Evolutionary conservation across 2,888 invertebrate genomes (phyloP).

Genomic region (Parelbella ahira): DNA sequence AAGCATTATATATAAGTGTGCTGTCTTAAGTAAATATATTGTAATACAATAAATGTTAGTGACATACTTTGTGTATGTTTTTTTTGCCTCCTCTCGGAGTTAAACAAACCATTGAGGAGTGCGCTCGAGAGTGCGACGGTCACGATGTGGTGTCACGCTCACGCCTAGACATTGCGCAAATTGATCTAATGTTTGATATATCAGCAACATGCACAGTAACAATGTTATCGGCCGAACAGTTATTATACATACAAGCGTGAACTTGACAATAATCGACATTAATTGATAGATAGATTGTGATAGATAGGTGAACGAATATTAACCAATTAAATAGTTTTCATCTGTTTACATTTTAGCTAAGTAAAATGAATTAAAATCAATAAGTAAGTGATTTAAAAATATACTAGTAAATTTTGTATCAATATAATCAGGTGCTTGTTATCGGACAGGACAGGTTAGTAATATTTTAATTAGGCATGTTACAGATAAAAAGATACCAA

Average conservation of each 20-base stretch:
- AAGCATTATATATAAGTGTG: too few species aligned
- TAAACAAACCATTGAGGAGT: conserved; percentile 44
- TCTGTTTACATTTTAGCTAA: too few species aligned
- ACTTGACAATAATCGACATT: conserved; percentile 5
- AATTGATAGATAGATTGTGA: too few species aligned
- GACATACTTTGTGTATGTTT: conserved; percentile 32
- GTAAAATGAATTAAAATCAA: too few species aligned
- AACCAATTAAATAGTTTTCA: too few species aligned
- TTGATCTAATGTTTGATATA: conserved; percentile 48
- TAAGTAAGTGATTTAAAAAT: too few species aligned
- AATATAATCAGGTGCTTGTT: too few species aligned
- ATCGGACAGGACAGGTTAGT: too few species aligned
- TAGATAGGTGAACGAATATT: too few species aligned
- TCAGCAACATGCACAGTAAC: conserved; percentile 38
- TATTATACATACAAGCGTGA: conserved; percentile 12
- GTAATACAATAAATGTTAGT: conserved; percentile 23
- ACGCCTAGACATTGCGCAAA: conserved; percentile 49
- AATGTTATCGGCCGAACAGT: conserved; percentile 17
- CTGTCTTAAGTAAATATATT: conserved; percentile 12
- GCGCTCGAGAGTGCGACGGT: conserved; percentile 48
- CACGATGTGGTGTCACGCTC: conserved; percentile 46
- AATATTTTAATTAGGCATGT: too few species aligned
- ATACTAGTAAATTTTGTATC: too few species aligned
- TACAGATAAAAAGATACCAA: too few species aligned
- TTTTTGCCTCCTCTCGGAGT: conserved; percentile 36